Evolutionary conservation across 2,888 invertebrate genomes (phyloP).

Genomic region (Poecilus cupreus): DNA sequence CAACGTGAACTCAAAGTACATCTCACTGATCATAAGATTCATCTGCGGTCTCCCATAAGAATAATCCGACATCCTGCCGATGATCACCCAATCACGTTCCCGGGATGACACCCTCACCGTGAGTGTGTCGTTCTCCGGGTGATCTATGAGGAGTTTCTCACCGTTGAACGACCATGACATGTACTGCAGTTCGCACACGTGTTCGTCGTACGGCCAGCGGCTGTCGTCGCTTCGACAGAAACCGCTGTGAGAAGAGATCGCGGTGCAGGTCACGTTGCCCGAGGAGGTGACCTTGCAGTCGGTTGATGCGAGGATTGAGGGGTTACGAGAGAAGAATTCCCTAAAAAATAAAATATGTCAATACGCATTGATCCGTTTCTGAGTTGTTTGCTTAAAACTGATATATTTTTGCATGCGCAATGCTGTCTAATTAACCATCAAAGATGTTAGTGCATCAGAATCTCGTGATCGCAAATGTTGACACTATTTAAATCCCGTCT

Average conservation of each 20-base stretch:
- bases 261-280: conserved; percentile 7
- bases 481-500: too few species aligned
- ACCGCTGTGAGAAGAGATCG: not conserved
- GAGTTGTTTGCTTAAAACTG: too few species aligned
- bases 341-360: conserved; percentile 7
- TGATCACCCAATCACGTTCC: not conserved
- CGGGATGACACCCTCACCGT: not conserved
- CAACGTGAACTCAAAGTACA: conserved; percentile 15
- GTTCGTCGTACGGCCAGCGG: conserved; percentile 35
- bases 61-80: not conserved
- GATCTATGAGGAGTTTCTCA: not conserved
- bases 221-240: conserved; percentile 2
- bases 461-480: too few species aligned
- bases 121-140: not conserved
- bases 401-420: too few species aligned
- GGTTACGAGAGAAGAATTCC: not conserved
- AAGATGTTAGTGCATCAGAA: too few species aligned
- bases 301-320: not conserved
- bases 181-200: conserved; percentile 14
- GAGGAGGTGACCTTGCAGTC: conserved; percentile 32
- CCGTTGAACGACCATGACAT: not conserved
- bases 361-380: not conserved
- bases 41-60: not conserved
- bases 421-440: too few species aligned
- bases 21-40: not conserved